Evolutionary conservation across 2,113 vertebrate species (phyloP), one percentile per base, ranked within the genome.

Genomic region (Corapipo altera): DNA sequence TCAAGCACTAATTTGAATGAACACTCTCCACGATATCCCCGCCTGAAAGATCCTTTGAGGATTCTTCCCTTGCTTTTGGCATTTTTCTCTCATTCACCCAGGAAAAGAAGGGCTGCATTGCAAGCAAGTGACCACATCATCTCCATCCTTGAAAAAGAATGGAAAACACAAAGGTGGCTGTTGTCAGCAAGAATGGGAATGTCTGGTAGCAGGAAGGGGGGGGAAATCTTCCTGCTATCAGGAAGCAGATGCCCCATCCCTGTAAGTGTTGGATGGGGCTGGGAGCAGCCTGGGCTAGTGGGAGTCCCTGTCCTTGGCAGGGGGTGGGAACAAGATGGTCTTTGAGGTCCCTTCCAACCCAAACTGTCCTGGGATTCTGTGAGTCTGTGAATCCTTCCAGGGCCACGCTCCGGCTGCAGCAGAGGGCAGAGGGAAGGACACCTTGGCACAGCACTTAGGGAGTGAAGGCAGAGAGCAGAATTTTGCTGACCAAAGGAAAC

Each of bases 1-100:
- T 41, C 22, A 57, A 72, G 17, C 37, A 62, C 20, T 48, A 14
- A 61, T 64, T 24, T 73, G 79, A 64, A 73, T 9, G 27, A n/a
- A 8, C 17, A 15, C 20, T 39, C 37, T 37, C 39, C 0, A 0
- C 0, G 1, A 46, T 55, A 52, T 8, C 12, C 26, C 30, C 41
- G n/a, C 62, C 72, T 19, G 17, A 78, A 79, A 35, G 43, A 70
- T n/a, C 27, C 62, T 80, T 66, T 24, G 41, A 91, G 51, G 26
- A 61, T 28, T 52, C 54, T 43, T 15, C 10, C 52, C 39, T 81
- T 2, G 0, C 9, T 67, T 80, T 91, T 61, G 51, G 30, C 33
- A 22, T 27, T 43, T 54, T 69, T 73, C 27, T 82, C 30, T 57
- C n/a, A 65, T 62, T 66, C 59, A 52, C 11, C 30, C 22, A 77